phyloP scores from a whole-genome alignment of 2,113 vertebrate genomes.

The Pteronura brasiliensis region DNA sequence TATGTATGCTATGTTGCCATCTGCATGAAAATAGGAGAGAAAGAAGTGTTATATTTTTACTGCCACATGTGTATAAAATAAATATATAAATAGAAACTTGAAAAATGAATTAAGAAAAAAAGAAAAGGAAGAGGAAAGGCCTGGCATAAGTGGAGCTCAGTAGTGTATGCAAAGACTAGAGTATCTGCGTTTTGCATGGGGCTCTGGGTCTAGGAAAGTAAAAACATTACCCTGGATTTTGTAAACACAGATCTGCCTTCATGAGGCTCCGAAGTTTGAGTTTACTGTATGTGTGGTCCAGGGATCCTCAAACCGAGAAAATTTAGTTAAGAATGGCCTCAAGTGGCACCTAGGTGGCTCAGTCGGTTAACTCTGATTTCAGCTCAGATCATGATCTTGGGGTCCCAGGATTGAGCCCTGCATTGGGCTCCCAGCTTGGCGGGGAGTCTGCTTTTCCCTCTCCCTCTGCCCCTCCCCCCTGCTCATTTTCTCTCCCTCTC shows the following conservation, averaged over 20 bases:
- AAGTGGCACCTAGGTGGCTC: not conserved
- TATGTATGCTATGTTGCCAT: not conserved
- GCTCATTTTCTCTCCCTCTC: too few species aligned
- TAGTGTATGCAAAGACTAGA: not conserved
- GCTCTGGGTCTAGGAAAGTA: not conserved
- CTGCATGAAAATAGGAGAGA: not conserved
- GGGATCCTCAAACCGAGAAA: not conserved
- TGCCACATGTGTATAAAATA: not conserved
- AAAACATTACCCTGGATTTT: not conserved
- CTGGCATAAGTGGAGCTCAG: too few species aligned
- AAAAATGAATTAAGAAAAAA: not conserved
- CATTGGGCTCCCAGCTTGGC: too few species aligned
- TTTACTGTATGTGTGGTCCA: not conserved
- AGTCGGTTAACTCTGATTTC: not conserved
- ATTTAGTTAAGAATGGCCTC: not conserved
- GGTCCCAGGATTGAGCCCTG: too few species aligned
- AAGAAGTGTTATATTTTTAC: not conserved
- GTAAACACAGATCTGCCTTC: not conserved
- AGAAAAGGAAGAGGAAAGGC: not conserved
- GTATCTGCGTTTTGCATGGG: not conserved
- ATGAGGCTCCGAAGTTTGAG: not conserved
- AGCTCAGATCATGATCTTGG: not conserved
- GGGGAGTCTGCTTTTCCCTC: too few species aligned
- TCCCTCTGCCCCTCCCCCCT: too few species aligned
- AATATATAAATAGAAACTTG: not conserved